phyloP scores from a whole-genome alignment of 2,888 invertebrate genomes.

The Drosophila greeni region DNA sequence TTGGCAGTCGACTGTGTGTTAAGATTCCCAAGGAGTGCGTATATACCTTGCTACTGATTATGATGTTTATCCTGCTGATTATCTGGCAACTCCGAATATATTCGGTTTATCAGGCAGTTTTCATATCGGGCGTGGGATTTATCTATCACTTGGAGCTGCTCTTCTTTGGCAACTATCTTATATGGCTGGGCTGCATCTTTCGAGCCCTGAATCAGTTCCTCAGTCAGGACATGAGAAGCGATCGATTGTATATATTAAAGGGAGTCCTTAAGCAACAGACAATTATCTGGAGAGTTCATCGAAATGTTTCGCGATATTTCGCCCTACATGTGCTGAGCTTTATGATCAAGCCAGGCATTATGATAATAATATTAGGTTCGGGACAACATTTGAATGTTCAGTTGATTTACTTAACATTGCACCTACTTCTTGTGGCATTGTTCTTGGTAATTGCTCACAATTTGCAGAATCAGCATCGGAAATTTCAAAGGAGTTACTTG shows the following conservation, averaged over 20 bases:
- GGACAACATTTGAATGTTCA: constrained; percentile 4
- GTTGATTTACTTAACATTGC: constrained; percentile 31
- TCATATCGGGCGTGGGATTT: constrained; percentile 41
- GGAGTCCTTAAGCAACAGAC: constrained; percentile 38
- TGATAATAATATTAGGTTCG: not conserved
- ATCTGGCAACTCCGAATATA: constrained; percentile 52
- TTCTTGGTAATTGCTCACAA: constrained; percentile 36
- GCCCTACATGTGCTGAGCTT: constrained; percentile 47
- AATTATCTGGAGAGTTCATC: constrained; percentile 34
- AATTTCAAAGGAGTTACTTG: constrained; percentile 37
- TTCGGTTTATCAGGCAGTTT: constrained; percentile 48
- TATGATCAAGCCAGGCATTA: constrained; percentile 17
- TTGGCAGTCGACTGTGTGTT: constrained; percentile 54
- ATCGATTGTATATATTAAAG: constrained; percentile 26
- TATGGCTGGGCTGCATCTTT: constrained; percentile 56
- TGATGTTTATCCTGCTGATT: constrained; percentile 38
- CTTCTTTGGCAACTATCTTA: constrained; percentile 52
- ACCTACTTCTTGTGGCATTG: constrained; percentile 27
- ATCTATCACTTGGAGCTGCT: constrained; percentile 48
- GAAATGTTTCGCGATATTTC: constrained; percentile 44
- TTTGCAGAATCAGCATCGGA: constrained; percentile 38
- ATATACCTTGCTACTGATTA: constrained; percentile 36
- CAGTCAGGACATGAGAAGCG: constrained; percentile 39
- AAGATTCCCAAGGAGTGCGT: constrained; percentile 38
- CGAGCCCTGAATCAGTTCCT: constrained; percentile 48